Conservation (phyloP, 1,140 invertebrate species). For the Lerema accius region DNA sequence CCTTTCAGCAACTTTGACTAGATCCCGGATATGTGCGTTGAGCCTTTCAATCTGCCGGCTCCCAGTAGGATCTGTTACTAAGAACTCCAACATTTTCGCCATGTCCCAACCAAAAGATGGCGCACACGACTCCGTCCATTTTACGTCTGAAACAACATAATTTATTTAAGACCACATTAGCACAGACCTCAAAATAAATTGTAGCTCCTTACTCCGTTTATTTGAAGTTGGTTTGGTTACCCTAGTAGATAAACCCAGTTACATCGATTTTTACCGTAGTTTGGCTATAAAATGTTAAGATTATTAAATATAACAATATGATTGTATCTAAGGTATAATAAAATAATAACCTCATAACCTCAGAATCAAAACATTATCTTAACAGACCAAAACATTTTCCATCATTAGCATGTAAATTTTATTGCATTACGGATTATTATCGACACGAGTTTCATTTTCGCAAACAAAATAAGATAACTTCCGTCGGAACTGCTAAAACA, state of each 20-base stretch:
- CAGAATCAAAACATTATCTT: too few relatives aligned
- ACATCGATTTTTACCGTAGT: too few relatives aligned
- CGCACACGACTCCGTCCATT: conserved; percentile 50
- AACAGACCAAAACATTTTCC: too few relatives aligned
- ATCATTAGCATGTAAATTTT: not conserved
- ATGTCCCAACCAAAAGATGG: conserved; percentile 49
- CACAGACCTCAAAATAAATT: too few relatives aligned
- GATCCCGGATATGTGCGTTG: conserved; percentile 46
- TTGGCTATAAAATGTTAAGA: too few relatives aligned
- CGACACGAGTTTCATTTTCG: not conserved
- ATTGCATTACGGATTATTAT: not conserved
- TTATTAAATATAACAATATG: too few relatives aligned
- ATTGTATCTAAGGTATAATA: too few relatives aligned
- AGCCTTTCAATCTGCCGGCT: conserved; percentile 47
- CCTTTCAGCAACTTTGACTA: conserved; percentile 38
- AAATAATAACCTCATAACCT: too few relatives aligned
- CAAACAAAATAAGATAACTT: not conserved
- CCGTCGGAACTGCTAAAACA: not conserved
- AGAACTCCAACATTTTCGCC: conserved; percentile 48
- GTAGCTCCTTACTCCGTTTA: too few relatives aligned
- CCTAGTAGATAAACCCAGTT: too few relatives aligned
- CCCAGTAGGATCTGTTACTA: conserved; percentile 48
- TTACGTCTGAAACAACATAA: conserved; percentile 45
- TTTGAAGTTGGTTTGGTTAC: too few relatives aligned
- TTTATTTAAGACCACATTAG: too few relatives aligned